Evolutionary conservation across 35 echinoderm and acorn worm species (phyloP).

Genomic region (Lytechinus variegatus): DNA sequence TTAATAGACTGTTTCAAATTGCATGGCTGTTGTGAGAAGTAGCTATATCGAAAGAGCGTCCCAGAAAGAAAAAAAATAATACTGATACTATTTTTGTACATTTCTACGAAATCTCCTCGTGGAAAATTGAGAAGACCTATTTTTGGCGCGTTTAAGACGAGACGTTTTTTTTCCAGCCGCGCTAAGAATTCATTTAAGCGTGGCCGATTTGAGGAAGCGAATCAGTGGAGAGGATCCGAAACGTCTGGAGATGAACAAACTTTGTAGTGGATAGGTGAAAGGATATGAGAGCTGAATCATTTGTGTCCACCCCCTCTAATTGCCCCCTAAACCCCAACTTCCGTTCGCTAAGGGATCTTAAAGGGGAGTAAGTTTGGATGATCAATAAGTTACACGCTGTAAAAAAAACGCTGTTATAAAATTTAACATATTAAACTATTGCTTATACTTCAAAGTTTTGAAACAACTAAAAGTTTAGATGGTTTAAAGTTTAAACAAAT

Average conservation of each 20-base stretch:
- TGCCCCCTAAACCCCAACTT: conserved; percentile 39
- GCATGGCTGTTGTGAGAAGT: no score
- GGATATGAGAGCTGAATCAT: conserved; percentile 19
- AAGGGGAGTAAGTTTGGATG: neutral
- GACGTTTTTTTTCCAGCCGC: neutral
- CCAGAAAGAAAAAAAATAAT: no score
- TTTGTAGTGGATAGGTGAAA: neutral
- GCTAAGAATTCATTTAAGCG: neutral
- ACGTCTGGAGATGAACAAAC: neutral
- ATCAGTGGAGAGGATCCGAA: neutral
- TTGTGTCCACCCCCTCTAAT: conserved; percentile 33
- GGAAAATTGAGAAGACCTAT: neutral
- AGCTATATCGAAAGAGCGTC: no score
- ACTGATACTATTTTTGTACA: no score
- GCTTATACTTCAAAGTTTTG: no score
- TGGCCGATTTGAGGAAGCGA: conserved; percentile 13
- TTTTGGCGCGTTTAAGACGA: neutral
- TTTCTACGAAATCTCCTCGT: no score
- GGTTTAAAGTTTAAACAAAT: no score
- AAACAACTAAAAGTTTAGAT: no score
- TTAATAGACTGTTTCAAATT: no score
- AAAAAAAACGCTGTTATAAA: neutral
- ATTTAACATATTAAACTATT: no score
- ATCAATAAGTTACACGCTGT: neutral
- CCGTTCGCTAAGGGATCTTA: neutral